A percentile compares a stretch with the other conserved stretches of the same genome.
Conservation (phyloP, 1,140 invertebrate genomes). For the Scaptomyza hsui region DNA sequence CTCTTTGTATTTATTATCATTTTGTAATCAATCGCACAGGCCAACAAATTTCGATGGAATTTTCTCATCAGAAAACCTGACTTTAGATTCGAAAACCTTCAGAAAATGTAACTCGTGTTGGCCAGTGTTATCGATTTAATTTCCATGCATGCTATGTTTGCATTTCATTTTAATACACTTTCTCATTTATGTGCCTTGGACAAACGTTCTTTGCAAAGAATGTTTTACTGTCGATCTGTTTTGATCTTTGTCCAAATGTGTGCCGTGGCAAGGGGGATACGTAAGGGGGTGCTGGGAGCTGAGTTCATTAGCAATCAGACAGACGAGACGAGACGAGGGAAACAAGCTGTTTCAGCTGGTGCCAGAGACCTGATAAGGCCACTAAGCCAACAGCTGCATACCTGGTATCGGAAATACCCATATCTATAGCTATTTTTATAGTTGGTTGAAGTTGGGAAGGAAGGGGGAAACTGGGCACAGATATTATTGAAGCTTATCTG, state of each 20-base stretch:
- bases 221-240: constrained; percentile 25
- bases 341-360: no score
- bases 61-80: no score
- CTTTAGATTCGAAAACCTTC: no score
- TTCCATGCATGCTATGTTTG: constrained; percentile 67
- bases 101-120: no score
- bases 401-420: constrained; percentile 2
- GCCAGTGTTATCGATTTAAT: constrained; percentile 67
- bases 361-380: constrained; percentile 12
- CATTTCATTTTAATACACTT: constrained; percentile 37
- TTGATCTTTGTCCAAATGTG: constrained; percentile 14
- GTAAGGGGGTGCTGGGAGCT: background rate
- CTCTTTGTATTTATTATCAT: constrained; percentile 58
- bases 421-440: constrained; percentile 14
- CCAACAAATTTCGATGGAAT: no score
- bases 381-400: background rate
- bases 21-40: constrained; percentile 65
- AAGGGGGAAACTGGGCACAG: constrained; percentile 15
- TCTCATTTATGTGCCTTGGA: constrained; percentile 53
- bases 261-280: background rate
- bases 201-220: constrained; percentile 52
- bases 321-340: constrained; percentile 1
- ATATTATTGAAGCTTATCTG: constrained; percentile 24
- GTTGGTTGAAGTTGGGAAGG: background rate
- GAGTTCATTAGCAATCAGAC: constrained; percentile 19